Evolutionary conservation across 2,113 vertebrate species (phyloP).

Genomic region (Thermophis baileyi): DNA sequence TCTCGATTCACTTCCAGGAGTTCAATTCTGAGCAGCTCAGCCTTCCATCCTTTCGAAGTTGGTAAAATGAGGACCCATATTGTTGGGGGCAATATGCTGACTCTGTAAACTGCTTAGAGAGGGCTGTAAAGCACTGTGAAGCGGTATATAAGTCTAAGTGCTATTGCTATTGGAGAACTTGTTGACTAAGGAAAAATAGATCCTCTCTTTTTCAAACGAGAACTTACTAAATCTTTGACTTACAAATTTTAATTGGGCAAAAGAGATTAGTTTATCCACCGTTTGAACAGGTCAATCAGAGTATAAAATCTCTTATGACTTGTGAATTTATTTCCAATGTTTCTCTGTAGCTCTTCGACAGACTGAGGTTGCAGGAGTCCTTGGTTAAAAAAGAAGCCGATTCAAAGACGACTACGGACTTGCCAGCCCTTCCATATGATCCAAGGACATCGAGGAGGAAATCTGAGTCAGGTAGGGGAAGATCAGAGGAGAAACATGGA

Average conservation of each 20-base stretch:
- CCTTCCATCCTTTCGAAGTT: neutral
- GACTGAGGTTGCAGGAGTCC: slow-evolving; percentile 83
- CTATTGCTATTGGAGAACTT: neutral
- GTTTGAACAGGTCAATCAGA: fast-evolving
- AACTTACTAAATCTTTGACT: neutral
- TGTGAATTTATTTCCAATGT: slow-evolving; percentile 20
- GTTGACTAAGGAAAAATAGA: neutral
- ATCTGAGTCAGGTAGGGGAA: slow-evolving; percentile 58
- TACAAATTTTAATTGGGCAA: neutral
- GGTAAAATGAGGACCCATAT: neutral
- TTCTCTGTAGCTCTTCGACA: slow-evolving; percentile 85
- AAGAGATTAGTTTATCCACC: neutral
- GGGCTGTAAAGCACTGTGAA: neutral
- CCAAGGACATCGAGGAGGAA: slow-evolving; percentile 60
- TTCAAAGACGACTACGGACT: slow-evolving; percentile 59
- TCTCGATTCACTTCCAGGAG: neutral
- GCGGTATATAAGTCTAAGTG: neutral
- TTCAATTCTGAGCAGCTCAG: neutral
- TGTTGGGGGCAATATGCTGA: neutral
- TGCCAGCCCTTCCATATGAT: slow-evolving; percentile 63
- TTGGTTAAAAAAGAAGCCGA: slow-evolving; percentile 65
- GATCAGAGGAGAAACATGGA: slow-evolving; percentile 45
- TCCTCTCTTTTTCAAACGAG: neutral
- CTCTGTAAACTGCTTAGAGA: neutral
- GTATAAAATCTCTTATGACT: neutral